Base-by-base conservation (phyloP, 2,113 vertebrate genomes). In the Ptychochromis oligacanthus region DNA sequence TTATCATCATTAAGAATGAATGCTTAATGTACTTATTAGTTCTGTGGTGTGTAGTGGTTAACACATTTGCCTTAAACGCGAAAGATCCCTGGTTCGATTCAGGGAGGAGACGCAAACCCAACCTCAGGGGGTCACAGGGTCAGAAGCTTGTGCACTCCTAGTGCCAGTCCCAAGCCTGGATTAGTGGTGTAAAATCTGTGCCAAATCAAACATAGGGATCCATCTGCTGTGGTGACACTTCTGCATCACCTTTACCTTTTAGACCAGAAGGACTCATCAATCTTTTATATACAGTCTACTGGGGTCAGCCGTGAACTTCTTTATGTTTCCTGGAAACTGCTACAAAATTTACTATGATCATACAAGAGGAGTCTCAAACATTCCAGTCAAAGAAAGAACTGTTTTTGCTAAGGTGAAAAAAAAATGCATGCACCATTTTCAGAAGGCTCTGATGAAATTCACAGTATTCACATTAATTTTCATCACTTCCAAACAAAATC, bases 361-460 rank as follows among this genome's bases (percentile, higher is more conserved):
- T 15, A 31, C n/a, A 61, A 18, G 64, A 46, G 38, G 56, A 31
- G 12, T 46, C 31, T 74, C 57, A 31, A 46, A 20, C 31, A 58
- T 28, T 75, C 28, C 14, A 12, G 65, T 36, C 26, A 52, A 70
- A 49, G 38, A 6, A 20, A 49, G 57, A 57, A 60, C 0, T 0
- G 13, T 20, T 87, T 86, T 78, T 43, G n/a, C 56, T 15, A 10
- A 59, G 13, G 38, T 79, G 70, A 84, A 80, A 83, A 64, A 87
- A 86, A 81, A 54, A 72, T 62, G 18, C 9, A 56, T 59, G 18
- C n/a, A 67, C 59, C 34, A 17, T 77, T 75, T 84, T 82, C 77
- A 76, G 67, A 72, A 40, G 75, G 12, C 54, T 64, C 31, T 74
- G 81, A 89, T 84, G 62, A 92, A 86, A 88, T 81, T 81, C 46